Percentiles rank a stretch among this genome's conserved stretches.
Conservation (phyloP, 2,113 vertebrate genomes). For the Carassius auratus region DNA sequence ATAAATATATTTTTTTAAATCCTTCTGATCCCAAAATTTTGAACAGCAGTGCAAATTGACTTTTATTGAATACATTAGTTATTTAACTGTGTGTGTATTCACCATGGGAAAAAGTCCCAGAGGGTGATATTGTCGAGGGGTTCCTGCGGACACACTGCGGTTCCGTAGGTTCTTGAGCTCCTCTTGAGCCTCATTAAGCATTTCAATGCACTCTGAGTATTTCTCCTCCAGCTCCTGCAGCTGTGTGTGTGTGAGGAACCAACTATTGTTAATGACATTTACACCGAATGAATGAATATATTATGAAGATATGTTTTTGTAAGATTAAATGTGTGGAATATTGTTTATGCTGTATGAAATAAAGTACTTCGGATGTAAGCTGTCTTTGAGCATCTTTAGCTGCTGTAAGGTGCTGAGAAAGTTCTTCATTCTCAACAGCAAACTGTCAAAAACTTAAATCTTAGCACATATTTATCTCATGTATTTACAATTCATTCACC, state of each 20-base stretch:
- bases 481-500: background rate
- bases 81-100: slow-evolving; percentile 34
- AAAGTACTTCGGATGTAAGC: slow-evolving; percentile 88
- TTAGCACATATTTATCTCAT: background rate
- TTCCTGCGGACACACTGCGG: slow-evolving; percentile 83
- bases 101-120: slow-evolving; percentile 95
- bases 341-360: background rate
- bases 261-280: background rate
- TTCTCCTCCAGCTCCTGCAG: slow-evolving; percentile 94
- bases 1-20: too few species aligned
- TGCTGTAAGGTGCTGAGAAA: slow-evolving; percentile 91
- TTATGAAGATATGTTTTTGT: background rate
- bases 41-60: too few species aligned
- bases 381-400: slow-evolving; percentile 97
- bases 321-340: background rate
- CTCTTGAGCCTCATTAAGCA: slow-evolving; percentile 97
- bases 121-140: slow-evolving; percentile 86
- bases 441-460: slow-evolving; percentile 74
- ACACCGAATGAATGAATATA: background rate
- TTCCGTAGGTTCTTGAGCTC: slow-evolving; percentile 96
- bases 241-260: slow-evolving; percentile 65
- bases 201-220: slow-evolving; percentile 95
- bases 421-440: slow-evolving; percentile 95
- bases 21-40: too few species aligned
- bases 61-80: background rate